These are phyloP conservation scores for Busseola fusca DNA, from an alignment of 2,888 invertebrate genomes.

Conservation along the genomic window DNA sequence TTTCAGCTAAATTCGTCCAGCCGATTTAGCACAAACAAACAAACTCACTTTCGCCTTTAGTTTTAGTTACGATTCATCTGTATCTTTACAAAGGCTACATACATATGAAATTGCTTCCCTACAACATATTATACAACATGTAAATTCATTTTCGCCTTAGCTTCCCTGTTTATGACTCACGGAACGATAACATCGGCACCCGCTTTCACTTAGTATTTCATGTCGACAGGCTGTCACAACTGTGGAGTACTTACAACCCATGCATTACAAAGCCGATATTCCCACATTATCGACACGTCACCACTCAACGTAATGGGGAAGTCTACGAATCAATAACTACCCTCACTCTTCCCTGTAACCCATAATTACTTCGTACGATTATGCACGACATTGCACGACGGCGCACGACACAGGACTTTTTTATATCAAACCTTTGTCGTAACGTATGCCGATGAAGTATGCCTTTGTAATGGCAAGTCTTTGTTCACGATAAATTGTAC, in stretches of 20 bases:
- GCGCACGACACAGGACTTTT: slow-evolving; percentile 26
- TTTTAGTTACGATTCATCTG: not conserved
- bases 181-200: slow-evolving; percentile 24
- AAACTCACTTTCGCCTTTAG: too few species aligned
- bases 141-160: not conserved
- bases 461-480: slow-evolving; percentile 33
- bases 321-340: slow-evolving; percentile 48
- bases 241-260: slow-evolving; percentile 22
- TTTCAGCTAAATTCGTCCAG: too few species aligned
- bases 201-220: slow-evolving; percentile 35
- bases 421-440: slow-evolving; percentile 18
- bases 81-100: not conserved
- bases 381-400: slow-evolving; percentile 11
- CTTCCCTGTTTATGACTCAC: slow-evolving; percentile 13
- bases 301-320: slow-evolving; percentile 37
- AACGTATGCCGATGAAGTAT: slow-evolving; percentile 25
- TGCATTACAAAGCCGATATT: slow-evolving; percentile 43
- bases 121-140: not conserved
- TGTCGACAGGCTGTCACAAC: slow-evolving; percentile 27
- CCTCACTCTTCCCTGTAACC: slow-evolving; percentile 12
- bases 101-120: not conserved
- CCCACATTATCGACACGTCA: slow-evolving; percentile 41
- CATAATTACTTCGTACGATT: slow-evolving; percentile 27
- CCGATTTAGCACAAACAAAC: too few species aligned
- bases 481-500: slow-evolving; percentile 46